A percentile compares a stretch with the other conserved stretches of the same genome.
These are phyloP conservation scores for Liasis olivaceus DNA, from an alignment of 2,797 vertebrate species.

Conservation along the genomic window DNA sequence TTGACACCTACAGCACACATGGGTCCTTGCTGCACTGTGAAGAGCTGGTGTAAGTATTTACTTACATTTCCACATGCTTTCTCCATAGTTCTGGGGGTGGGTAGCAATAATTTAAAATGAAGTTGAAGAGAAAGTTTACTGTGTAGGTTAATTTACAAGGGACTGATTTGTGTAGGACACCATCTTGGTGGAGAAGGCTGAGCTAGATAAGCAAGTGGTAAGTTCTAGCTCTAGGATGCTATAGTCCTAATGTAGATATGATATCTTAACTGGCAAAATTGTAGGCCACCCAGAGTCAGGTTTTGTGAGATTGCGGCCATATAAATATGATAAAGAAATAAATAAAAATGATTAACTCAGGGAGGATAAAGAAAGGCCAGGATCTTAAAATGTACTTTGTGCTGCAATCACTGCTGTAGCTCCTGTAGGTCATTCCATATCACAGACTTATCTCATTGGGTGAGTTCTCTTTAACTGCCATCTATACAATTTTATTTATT, in stretches of 20 bases:
- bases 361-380: not conserved
- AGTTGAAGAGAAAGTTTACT: not conserved
- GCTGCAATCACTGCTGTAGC: not conserved
- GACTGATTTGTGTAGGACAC: not conserved
- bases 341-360: not conserved
- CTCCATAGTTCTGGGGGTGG: not conserved
- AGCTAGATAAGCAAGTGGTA: not conserved
- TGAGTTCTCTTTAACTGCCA: no score
- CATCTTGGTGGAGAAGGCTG: not conserved
- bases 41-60: conserved; percentile 14
- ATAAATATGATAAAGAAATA: not conserved
- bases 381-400: not conserved
- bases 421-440: not conserved
- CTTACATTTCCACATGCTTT: not conserved
- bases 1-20: conserved; percentile 21
- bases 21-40: not conserved
- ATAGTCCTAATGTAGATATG: not conserved
- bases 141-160: not conserved
- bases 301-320: not conserved
- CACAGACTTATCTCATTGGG: no score
- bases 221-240: not conserved
- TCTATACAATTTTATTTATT: no score
- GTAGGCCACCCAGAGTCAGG: not conserved
- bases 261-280: not conserved
- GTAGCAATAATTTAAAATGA: conserved; percentile 6